A percentile compares a stretch with the other conserved stretches of the same genome.
phyloP scores from a whole-genome alignment of 2,797 vertebrate genomes.

The Cuculus canorus region DNA sequence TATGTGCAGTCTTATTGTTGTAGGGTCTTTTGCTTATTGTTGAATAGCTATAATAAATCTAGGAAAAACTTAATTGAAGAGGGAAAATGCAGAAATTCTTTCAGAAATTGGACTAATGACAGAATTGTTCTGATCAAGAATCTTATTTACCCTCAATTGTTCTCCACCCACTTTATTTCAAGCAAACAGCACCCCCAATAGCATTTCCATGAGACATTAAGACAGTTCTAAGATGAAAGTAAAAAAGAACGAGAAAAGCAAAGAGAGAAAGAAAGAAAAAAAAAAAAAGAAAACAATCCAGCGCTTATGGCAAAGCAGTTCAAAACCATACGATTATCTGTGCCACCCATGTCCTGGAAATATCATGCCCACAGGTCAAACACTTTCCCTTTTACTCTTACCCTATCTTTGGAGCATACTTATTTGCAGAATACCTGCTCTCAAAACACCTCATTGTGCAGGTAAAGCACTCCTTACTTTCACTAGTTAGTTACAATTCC shows the following conservation, averaged over 20 bases:
- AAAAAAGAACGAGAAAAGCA: neutral
- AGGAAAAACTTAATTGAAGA: neutral
- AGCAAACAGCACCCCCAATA: slow-evolving; percentile 61
- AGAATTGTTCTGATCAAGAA: slow-evolving; percentile 18
- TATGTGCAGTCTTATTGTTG: neutral
- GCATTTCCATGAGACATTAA: slow-evolving; percentile 47
- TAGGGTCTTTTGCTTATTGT: neutral
- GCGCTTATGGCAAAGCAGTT: slow-evolving; percentile 14
- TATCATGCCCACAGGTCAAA: slow-evolving; percentile 54
- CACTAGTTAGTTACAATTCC: slow-evolving; percentile 50
- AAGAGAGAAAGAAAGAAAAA: neutral
- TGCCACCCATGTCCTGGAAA: slow-evolving; percentile 62
- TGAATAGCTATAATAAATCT: slow-evolving; percentile 9
- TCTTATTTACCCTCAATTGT: slow-evolving; percentile 52
- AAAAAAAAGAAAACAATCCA: neutral
- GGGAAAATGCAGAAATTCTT: neutral
- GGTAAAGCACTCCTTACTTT: slow-evolving; percentile 44
- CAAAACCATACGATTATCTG: slow-evolving; percentile 18
- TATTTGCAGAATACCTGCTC: slow-evolving; percentile 40
- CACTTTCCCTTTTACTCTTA: neutral
- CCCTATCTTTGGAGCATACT: neutral
- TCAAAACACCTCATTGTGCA: slow-evolving; percentile 29
- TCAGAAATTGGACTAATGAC: slow-evolving; percentile 34
- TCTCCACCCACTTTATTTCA: slow-evolving; percentile 63
- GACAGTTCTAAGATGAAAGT: slow-evolving; percentile 46